A percentile compares a stretch with the other conserved stretches of the same genome.
These are phyloP conservation scores for Lepus europaeus DNA, from an alignment of 2,113 vertebrate genomes.

Conservation along the genomic window DNA sequence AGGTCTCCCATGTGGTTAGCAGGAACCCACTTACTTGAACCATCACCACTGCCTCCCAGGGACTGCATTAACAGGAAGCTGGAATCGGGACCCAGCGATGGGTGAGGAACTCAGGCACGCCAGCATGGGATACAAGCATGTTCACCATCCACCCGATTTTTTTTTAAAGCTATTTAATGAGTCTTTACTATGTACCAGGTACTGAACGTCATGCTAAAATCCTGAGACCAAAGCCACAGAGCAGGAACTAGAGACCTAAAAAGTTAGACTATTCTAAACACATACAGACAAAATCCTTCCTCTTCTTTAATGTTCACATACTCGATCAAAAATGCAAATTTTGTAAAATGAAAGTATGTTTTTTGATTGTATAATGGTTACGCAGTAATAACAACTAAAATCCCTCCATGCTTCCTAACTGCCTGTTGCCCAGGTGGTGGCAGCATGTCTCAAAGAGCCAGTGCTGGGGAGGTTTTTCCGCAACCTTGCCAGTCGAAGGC, in stretches of 20 bases:
- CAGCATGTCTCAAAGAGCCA: constrained; percentile 71
- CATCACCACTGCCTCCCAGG: too few species aligned
- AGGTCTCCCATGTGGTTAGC: too few species aligned
- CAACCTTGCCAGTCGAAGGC: not conserved
- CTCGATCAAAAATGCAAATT: not conserved
- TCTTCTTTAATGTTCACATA: constrained; percentile 8
- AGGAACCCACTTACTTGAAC: too few species aligned
- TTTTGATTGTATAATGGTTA: constrained; percentile 23
- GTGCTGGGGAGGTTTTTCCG: not conserved
- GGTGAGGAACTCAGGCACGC: too few species aligned
- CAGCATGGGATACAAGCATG: too few species aligned
- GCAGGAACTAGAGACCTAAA: constrained; percentile 27
- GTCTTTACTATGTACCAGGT: not conserved
- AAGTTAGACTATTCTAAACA: constrained; percentile 39
- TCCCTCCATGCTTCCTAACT: constrained; percentile 35
- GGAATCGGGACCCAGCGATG: too few species aligned
- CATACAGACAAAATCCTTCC: constrained; percentile 31
- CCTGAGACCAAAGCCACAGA: constrained; percentile 24
- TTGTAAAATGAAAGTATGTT: constrained; percentile 48
- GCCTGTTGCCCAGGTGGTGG: constrained; percentile 68
- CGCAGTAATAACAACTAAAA: constrained; percentile 9
- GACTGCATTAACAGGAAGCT: too few species aligned
- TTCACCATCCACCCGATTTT: too few species aligned
- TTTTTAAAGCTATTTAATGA: constrained; percentile 22
- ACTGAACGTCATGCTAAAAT: constrained; percentile 1